A percentile compares a stretch with the other conserved stretches of the same genome.
Conservation (phyloP, 2,797 vertebrate genomes). For the Mus minutoides region DNA sequence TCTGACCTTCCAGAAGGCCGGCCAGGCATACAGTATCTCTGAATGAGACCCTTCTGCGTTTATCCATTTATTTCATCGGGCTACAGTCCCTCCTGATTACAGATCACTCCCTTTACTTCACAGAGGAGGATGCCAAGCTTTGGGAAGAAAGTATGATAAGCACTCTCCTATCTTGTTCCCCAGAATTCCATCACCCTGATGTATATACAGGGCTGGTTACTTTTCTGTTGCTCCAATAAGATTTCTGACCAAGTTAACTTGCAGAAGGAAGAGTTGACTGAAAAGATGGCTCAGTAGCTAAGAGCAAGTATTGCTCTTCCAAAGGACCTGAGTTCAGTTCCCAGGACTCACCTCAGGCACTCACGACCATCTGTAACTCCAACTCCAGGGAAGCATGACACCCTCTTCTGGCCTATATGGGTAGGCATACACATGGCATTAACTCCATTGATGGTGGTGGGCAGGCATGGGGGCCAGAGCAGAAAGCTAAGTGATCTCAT, state of each 20-base stretch:
- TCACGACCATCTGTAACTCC: too few species aligned
- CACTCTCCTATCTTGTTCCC: background rate
- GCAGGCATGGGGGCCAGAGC: background rate
- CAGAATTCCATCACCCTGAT: background rate
- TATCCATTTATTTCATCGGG: background rate
- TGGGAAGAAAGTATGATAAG: background rate
- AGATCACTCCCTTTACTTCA: background rate
- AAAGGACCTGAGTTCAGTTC: background rate
- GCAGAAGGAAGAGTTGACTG: background rate
- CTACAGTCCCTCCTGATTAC: background rate
- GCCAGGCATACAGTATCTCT: background rate
- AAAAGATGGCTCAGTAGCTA: background rate
- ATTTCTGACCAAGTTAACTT: background rate
- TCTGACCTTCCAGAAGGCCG: background rate
- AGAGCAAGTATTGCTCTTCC: background rate
- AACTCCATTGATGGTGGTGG: background rate
- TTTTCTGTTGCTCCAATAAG: background rate
- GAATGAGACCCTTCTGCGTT: background rate
- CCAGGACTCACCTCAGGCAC: background rate
- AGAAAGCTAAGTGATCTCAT: background rate
- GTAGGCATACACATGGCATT: background rate
- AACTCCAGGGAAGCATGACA: background rate
- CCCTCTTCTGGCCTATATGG: background rate
- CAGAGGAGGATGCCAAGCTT: background rate
- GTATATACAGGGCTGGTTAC: background rate